Conservation (phyloP, 2,888 invertebrate species). For the Hartigia nigra region DNA sequence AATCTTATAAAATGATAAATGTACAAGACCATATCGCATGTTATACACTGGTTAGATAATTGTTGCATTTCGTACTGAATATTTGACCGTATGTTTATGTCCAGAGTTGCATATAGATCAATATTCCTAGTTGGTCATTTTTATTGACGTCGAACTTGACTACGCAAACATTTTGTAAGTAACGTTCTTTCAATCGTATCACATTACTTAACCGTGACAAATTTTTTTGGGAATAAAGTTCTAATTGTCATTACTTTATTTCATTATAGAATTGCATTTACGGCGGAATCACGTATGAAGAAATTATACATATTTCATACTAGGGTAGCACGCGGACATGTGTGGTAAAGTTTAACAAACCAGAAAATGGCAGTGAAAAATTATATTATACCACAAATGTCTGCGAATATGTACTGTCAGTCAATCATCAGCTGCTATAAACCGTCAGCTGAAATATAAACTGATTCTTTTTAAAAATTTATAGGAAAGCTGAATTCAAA, state of each 20-base stretch:
- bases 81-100: neutral
- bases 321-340: neutral
- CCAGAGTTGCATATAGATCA: neutral
- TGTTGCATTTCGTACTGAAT: neutral
- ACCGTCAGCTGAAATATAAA: conserved; percentile 7
- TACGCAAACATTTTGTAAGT: neutral
- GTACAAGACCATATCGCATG: neutral
- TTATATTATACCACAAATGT: conserved; percentile 1
- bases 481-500: neutral
- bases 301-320: neutral
- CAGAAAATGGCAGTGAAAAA: conserved; percentile 42
- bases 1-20: neutral
- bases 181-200: neutral
- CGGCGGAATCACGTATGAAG: neutral
- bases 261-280: too few species aligned
- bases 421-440: neutral
- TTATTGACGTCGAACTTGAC: neutral
- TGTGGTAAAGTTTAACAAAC: conserved; percentile 22
- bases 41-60: neutral
- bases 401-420: neutral
- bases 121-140: neutral
- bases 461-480: neutral
- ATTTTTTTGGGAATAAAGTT: neutral
- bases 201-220: neutral
- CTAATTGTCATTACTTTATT: neutral